Evolutionary conservation across 2,113 vertebrate genomes (phyloP), one percentile per base, ranked within the genome.

Genomic region (Pyxicephalus adspersus): DNA sequence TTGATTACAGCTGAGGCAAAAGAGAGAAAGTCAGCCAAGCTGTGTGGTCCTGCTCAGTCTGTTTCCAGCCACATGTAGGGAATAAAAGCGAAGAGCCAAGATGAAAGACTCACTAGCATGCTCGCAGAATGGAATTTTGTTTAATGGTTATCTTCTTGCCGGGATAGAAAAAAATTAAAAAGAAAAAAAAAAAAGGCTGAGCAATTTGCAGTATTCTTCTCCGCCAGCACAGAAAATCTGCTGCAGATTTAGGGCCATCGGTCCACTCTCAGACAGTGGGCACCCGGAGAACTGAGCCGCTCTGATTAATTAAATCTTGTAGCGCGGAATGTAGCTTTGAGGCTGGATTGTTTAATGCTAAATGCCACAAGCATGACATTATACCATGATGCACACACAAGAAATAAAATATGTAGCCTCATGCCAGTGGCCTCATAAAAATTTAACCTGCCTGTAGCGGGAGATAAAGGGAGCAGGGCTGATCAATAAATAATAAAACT

Each of bases 41-140:
- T 81, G 79, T 81, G 79, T 81, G 79, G 79, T 81, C 79, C 71
- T 52, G 79, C 79, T 81, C 68, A 73, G 45, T 64, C 79, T 81
- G 68, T 81, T 73, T 73, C 68, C 6, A 81, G 68, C 58, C 79
- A 81, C 79, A 81, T 81, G 68, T 81, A 64, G 79, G 29, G 68
- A 81, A 81, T 73, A 81, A 72, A 81, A 80, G 58, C 45, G 19
- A 63, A 73, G 79, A 81, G 68, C 79, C 68, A 65, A 81, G 79
- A 81, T 81, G 68, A 81, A 81, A 81, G 79, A 65, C 79, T 71
- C 60, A 26, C 63, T 73, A 29, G 68, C 68, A 25, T 57, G 79
- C 71, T 81, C 79, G n/a, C 79, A 73, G 68, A 73, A 81, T 73
- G 68, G 79, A 73, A 81, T 81, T 81, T 81, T 81, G 79, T 73